Base-by-base conservation (phyloP, 2,888 invertebrate genomes). In the Platycnemis pennipes region DNA sequence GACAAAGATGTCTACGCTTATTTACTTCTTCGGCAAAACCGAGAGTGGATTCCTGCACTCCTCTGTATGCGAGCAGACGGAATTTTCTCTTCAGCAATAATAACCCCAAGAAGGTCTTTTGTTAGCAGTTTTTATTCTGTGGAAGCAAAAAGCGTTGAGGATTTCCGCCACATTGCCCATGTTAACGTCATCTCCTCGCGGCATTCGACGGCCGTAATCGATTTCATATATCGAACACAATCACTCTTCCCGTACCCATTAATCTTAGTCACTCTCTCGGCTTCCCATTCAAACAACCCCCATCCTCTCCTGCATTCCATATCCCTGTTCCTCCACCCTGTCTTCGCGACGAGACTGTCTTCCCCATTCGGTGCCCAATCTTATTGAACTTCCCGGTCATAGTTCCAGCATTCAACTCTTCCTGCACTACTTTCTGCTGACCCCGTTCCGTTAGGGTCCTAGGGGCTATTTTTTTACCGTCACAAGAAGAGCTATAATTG, bases 231-330 rank as follows among this genome's bases (percentile, higher is more conserved):
- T 77, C 77, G 77, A 77, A 37, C 77, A 37, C 31, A 77, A 77
- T 77, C 69, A 77, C 69, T 77, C 69, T 31, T 19, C 77, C 77
- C 31, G 31, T 37, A 16, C 31, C 88, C 88, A 88, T 88, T 88
- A 49, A 88, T 88, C 88, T 49, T 49, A 88, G 88, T n/a, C 45
- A 46, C 22, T 13, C 88, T n/a, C 53, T 46, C 49, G 16, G n/a
- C 49, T 31, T 53, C n/a, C n/a, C n/a, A n/a, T n/a, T n/a, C n/a
- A n/a, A n/a, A n/a, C n/a, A n/a, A n/a, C n/a, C n/a, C n/a, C 88
- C 19, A 88, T 16, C 31, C 37, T n/a, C 88, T 3, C 46, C 31
- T 2, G 8, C n/a, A 49, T 5, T 46, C 88, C 53, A 22, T 53
- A 56, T 56, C 42, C 42, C 42, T 46, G 45, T 2, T 26, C 37